Percentiles rank a stretch among this genome's conserved stretches.
These are phyloP conservation scores for Philhelius pedissequus DNA, from an alignment of 2,888 invertebrate genomes.

Conservation along the genomic window DNA sequence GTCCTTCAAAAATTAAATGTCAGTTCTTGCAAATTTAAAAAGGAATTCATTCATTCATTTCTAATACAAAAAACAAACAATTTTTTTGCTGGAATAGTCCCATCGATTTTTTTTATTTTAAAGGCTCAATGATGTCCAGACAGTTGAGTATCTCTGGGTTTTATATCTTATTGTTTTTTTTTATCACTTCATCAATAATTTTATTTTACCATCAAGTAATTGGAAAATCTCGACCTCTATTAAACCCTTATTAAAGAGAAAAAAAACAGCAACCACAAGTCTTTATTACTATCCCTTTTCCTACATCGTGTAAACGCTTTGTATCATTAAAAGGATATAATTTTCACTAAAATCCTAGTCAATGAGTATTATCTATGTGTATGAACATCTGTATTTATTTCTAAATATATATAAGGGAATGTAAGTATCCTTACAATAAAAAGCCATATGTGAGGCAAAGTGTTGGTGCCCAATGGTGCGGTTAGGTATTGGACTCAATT, in stretches of 20 bases:
- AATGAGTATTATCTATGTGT: neutral
- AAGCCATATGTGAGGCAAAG: neutral
- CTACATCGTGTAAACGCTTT: neutral
- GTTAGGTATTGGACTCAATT: conserved; percentile 24
- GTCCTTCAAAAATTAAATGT: too few relatives aligned
- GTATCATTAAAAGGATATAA: conserved; percentile 24
- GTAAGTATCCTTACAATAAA: neutral
- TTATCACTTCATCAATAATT: conserved; percentile 3
- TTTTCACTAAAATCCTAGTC: conserved; percentile 3
- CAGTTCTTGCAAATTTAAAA: too few relatives aligned
- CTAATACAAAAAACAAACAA: neutral
- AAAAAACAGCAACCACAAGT: neutral
- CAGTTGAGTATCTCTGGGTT: neutral
- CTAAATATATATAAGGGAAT: neutral
- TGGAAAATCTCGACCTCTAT: conserved; percentile 21
- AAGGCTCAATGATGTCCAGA: neutral
- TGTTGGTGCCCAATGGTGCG: conserved; percentile 5
- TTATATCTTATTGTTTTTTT: neutral
- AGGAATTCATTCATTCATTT: too few relatives aligned
- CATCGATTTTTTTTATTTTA: neutral
- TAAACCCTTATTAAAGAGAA: neutral
- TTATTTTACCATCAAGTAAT: neutral
- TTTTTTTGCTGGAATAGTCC: neutral
- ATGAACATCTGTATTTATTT: neutral
- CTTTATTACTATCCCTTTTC: conserved; percentile 4